Conservation (phyloP, 2,888 invertebrate genomes). For the Epicampocera succincta region DNA sequence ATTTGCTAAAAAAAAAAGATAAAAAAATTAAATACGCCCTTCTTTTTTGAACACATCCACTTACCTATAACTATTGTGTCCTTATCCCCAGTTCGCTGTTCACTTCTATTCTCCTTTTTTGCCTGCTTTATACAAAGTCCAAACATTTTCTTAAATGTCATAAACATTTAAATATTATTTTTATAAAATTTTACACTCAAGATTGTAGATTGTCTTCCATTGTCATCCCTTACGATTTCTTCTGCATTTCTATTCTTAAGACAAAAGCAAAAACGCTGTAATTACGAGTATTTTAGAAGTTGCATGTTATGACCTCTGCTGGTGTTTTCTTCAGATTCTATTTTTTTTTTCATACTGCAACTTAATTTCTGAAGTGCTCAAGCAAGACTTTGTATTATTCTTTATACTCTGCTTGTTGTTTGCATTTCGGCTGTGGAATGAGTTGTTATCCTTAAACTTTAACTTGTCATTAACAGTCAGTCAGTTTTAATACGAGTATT, state of each 20-base stretch:
- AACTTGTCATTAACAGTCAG: slow-evolving; percentile 59
- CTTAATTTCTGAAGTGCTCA: background rate
- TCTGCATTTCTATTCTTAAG: background rate
- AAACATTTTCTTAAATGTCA: slow-evolving; percentile 20
- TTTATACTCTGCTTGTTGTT: background rate
- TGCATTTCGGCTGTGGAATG: background rate
- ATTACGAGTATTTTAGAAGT: slow-evolving; percentile 41
- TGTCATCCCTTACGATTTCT: background rate
- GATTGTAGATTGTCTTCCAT: slow-evolving; percentile 1
- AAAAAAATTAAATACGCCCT: too few species aligned
- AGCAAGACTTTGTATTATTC: slow-evolving; percentile 1
- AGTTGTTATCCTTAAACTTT: slow-evolving; percentile 34
- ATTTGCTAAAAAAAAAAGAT: too few species aligned
- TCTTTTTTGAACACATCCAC: too few species aligned
- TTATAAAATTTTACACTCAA: background rate
- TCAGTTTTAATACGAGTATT: slow-evolving; percentile 33
- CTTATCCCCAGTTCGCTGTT: too few species aligned
- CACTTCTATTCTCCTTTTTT: background rate
- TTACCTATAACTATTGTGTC: too few species aligned
- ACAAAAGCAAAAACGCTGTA: slow-evolving; percentile 1
- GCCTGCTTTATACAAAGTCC: background rate
- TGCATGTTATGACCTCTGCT: slow-evolving; percentile 42
- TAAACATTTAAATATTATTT: slow-evolving; percentile 44
- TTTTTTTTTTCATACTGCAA: background rate
- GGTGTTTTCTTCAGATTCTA: background rate